Conservation (phyloP, 1,140 invertebrate species). For the Planococcus citri region DNA sequence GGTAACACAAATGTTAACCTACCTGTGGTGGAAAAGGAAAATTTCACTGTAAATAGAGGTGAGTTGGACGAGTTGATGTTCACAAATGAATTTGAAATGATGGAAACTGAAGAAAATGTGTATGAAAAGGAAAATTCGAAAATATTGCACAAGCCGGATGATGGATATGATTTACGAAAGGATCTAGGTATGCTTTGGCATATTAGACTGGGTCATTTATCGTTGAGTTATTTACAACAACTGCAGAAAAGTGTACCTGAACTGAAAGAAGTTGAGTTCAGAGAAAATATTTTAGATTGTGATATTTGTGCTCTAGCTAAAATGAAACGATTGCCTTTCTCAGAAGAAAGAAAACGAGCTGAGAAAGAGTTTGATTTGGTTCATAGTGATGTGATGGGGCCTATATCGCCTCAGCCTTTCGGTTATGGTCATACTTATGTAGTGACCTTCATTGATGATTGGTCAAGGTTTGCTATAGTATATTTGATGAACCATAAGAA, state of each 20-base stretch:
- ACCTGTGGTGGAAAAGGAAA: not conserved
- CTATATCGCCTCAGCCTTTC: not conserved
- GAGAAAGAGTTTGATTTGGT: not conserved
- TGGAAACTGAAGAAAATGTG: not conserved
- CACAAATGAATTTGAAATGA: not conserved
- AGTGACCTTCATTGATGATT: not conserved
- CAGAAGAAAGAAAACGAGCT: not conserved
- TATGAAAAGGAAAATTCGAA: not conserved
- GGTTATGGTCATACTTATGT: not conserved
- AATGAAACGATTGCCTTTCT: not conserved
- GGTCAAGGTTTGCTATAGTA: not conserved
- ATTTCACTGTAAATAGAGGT: not conserved
- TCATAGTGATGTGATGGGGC: not conserved
- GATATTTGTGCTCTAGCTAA: not conserved
- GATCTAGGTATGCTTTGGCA: slow-evolving; percentile 9
- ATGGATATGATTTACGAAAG: not conserved
- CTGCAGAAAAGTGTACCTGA: not conserved
- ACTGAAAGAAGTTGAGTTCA: not conserved
- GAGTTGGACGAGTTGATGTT: not conserved
- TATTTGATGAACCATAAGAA: not conserved
- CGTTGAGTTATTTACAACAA: not conserved
- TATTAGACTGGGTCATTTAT: not conserved
- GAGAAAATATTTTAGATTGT: not conserved
- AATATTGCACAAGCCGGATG: not conserved
- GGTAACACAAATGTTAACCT: no score